phyloP scores from a whole-genome alignment of 2,797 vertebrate genomes.

The Propithecus perrieri region DNA sequence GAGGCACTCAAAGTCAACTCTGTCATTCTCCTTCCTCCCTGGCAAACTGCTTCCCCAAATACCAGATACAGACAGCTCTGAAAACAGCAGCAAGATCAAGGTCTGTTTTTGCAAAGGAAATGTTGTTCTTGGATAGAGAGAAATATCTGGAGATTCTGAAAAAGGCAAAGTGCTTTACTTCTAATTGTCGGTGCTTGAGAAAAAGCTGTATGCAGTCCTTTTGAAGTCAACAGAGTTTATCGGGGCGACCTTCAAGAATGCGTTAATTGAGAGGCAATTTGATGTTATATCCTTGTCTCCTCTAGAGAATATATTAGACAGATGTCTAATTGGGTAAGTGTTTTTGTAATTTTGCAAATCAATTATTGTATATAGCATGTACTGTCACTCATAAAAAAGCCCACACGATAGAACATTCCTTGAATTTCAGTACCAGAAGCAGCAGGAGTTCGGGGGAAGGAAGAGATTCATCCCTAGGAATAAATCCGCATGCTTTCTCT shows the following conservation, averaged over 20 bases:
- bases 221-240: background rate
- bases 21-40: background rate
- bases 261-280: accelerated
- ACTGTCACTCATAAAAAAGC: background rate
- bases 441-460: accelerated
- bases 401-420: background rate
- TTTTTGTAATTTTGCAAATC: background rate
- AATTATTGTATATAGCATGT: accelerated
- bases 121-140: too few relatives aligned
- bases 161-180: background rate
- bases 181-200: background rate
- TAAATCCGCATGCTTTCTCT: background rate
- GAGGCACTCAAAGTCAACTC: background rate
- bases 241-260: background rate
- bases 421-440: background rate
- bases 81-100: too few relatives aligned
- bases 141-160: background rate
- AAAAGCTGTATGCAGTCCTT: accelerated
- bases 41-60: background rate
- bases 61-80: background rate
- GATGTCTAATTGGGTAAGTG: accelerated
- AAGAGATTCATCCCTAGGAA: background rate
- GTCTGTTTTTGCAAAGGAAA: background rate
- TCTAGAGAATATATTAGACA: background rate
- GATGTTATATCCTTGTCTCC: background rate